Evolutionary conservation across 1,140 invertebrate genomes (phyloP).

Genomic region (Nomia melanderi): DNA sequence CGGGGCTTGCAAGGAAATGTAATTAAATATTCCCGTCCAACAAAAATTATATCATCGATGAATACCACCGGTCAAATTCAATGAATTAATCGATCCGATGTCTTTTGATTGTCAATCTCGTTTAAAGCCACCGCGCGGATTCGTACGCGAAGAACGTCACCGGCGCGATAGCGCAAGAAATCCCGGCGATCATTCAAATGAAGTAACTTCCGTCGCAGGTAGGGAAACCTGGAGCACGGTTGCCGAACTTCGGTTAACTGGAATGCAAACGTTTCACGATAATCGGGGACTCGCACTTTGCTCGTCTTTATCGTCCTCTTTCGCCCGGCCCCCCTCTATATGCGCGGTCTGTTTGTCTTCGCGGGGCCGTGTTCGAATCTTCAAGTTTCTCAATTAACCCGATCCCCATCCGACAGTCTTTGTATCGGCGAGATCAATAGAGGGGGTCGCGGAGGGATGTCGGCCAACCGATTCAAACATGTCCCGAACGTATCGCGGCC

Average conservation of each 20-base stretch:
- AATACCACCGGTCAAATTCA: too few relatives aligned
- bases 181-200: background rate
- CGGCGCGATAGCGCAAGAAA: background rate
- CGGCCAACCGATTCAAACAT: slow-evolving; percentile 55
- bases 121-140: too few relatives aligned
- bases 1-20: too few relatives aligned
- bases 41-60: too few relatives aligned
- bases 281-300: slow-evolving; percentile 51
- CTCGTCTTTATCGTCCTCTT: slow-evolving; percentile 23
- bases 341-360: slow-evolving; percentile 67
- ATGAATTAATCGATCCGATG: too few relatives aligned
- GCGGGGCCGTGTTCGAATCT: slow-evolving; percentile 70
- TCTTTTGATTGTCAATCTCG: too few relatives aligned
- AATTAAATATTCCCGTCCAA: too few relatives aligned
- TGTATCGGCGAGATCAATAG: slow-evolving; percentile 60
- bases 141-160: too few relatives aligned
- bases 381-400: slow-evolving; percentile 76
- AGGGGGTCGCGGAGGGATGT: slow-evolving; percentile 3
- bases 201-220: slow-evolving; percentile 16
- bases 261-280: slow-evolving; percentile 59
- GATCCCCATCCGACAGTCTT: slow-evolving; percentile 56
- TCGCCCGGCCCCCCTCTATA: slow-evolving; percentile 9
- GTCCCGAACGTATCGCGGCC: slow-evolving; percentile 32
- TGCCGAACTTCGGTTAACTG: slow-evolving; percentile 60
- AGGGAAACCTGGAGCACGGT: slow-evolving; percentile 61